phyloP scores from a whole-genome alignment of 2,797 vertebrate genomes.

The Poecilia wingei region DNA sequence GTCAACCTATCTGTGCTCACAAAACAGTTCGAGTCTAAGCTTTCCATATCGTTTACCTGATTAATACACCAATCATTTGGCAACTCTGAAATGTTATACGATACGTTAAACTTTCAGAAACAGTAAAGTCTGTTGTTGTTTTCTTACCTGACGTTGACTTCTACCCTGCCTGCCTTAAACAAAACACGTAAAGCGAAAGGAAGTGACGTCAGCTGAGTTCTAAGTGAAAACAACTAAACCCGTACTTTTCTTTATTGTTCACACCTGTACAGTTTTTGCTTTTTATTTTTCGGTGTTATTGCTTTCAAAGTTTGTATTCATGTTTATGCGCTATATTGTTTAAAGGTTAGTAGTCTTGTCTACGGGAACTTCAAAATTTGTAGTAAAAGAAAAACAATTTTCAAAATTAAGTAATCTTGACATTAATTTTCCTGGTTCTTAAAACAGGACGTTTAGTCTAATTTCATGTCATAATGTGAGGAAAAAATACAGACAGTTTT shows the following conservation, averaged over 20 bases:
- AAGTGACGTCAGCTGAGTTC: constrained; percentile 21
- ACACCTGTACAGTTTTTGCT: background rate
- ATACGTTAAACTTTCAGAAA: accelerated
- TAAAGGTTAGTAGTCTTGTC: background rate
- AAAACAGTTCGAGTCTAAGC: background rate
- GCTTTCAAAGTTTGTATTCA: background rate
- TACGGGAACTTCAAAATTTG: background rate
- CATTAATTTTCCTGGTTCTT: background rate
- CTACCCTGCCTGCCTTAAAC: constrained; percentile 57
- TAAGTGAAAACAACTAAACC: background rate
- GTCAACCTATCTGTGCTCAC: background rate
- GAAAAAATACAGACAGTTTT: no score
- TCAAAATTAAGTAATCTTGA: background rate
- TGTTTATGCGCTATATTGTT: background rate
- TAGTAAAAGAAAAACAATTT: background rate
- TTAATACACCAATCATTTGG: accelerated
- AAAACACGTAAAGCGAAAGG: constrained; percentile 58
- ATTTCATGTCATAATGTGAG: no score
- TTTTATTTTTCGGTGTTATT: background rate
- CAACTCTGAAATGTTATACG: background rate
- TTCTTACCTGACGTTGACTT: constrained; percentile 66
- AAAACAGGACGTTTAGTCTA: background rate
- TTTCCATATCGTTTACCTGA: background rate
- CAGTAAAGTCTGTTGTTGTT: background rate
- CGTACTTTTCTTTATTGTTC: background rate